A percentile compares a stretch with the other conserved stretches of the same genome.
Conservation (phyloP, 2,888 invertebrate genomes). For the Melanotus villosus region DNA sequence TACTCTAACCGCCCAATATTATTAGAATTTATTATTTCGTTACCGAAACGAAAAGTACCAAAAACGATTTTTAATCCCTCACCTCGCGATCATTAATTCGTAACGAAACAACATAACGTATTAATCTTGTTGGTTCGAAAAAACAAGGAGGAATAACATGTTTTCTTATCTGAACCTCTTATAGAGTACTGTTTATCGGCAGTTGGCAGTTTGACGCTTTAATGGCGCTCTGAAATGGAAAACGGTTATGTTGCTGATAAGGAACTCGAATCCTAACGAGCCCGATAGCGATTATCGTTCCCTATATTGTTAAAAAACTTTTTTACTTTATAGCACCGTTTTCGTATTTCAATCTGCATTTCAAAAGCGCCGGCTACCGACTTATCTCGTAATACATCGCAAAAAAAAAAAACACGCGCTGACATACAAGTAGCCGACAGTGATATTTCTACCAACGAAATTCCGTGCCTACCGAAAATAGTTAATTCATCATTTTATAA, state of each 20-base stretch:
- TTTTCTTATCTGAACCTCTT: constrained; percentile 45
- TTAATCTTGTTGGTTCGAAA: constrained; percentile 38
- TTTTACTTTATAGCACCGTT: constrained; percentile 36
- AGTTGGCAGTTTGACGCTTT: constrained; percentile 48
- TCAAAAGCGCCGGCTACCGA: constrained; percentile 29
- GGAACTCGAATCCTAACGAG: constrained; percentile 44
- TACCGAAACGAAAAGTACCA: not conserved
- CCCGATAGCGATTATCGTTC: constrained; percentile 38
- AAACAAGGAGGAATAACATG: constrained; percentile 45
- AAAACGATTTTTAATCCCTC: not conserved
- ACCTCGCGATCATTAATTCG: constrained; percentile 23
- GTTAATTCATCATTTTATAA: constrained; percentile 27
- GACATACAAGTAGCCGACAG: constrained; percentile 19
- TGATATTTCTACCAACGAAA: constrained; percentile 10
- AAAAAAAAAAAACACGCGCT: constrained; percentile 3
- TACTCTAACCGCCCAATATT: too few species aligned
- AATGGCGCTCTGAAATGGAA: constrained; percentile 47
- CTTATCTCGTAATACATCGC: constrained; percentile 16
- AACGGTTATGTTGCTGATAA: constrained; percentile 45
- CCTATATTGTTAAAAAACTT: constrained; percentile 35
- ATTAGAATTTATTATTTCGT: too few species aligned
- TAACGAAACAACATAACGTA: constrained; percentile 29
- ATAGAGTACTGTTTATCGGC: constrained; percentile 41
- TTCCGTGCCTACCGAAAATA: constrained; percentile 2
- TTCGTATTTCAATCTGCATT: constrained; percentile 27